Conservation (phyloP, 35 echinoderm and acorn worm genomes). For the Stichopus chloronotus region DNA sequence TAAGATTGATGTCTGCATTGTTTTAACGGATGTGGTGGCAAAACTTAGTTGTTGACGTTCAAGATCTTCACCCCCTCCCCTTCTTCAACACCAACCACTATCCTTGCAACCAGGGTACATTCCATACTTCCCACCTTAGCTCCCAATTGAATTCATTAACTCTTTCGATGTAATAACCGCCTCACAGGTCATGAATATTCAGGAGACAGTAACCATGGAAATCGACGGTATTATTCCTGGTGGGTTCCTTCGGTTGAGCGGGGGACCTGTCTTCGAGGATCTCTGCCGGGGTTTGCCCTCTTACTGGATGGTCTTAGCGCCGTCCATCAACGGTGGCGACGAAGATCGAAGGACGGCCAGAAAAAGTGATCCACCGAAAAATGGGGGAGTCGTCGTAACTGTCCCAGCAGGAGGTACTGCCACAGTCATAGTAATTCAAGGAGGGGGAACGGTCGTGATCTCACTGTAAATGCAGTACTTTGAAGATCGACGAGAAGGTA, state of each 20-base stretch:
- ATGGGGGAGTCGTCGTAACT: not conserved
- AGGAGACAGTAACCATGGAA: not conserved
- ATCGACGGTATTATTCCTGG: not conserved
- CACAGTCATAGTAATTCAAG: not conserved
- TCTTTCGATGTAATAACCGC: not conserved
- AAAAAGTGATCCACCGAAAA: not conserved
- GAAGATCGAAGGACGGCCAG: not conserved
- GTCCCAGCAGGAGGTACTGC: not conserved
- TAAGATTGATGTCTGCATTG: not conserved
- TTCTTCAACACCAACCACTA: not conserved
- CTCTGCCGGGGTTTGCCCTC: constrained; percentile 4
- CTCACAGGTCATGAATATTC: not conserved
- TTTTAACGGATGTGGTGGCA: not conserved
- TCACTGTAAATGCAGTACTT: not conserved
- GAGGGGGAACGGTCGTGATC: not conserved
- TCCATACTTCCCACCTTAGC: not conserved
- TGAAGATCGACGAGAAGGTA: not conserved
- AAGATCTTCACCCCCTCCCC: not conserved
- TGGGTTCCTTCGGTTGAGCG: not conserved
- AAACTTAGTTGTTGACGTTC: not conserved
- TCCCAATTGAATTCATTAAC: not conserved
- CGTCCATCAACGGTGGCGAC: not conserved
- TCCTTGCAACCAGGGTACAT: not conserved
- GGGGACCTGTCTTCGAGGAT: constrained; percentile 5
- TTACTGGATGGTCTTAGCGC: not conserved